Evolutionary conservation across 2,797 vertebrate genomes (phyloP), one percentile per base, ranked within the genome.

Genomic region (Lagorchestes hirsutus): DNA sequence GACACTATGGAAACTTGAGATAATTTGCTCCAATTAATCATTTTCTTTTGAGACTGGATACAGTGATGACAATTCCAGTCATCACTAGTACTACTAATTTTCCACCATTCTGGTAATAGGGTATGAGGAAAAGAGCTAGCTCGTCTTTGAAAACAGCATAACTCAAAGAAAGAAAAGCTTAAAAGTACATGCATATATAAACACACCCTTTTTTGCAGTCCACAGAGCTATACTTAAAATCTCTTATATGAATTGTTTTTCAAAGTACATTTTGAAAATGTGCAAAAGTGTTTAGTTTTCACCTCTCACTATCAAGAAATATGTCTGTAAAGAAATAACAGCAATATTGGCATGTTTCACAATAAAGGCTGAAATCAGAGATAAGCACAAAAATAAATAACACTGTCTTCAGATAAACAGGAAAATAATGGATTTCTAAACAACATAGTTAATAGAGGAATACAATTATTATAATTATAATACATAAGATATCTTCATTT

Each of bases 271-370:
- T 40, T 93, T 93, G 54, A 93, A 82, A 50, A 95, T 40, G 18
- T 59, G 3, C 91, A 94, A 95, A 92, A 90, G 34, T 82, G 90
- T 87, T 93, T 90, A 58, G 90, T 96, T 95, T 96, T 94, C 1
- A 57, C 22, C 50, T 96, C 24, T 93, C 93, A 95, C 4, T 94
- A 91, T 14, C 5, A 54, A 87, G 40, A 93, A 2, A 92, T 67
- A 93, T 95, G 24, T 90, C 96, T 92, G 90, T n/a, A 93, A 62
- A 92, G 92, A 31, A 67, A 87, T 67, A 3, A 46, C 16, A 3
- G 28, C 40, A 74, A 90, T 93, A 95, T 87, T 90, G 91, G 92
- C 92, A 94, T 74, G n/a, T 34, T 40, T 94, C 28, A 93, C 18
- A 90, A n/a, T 95, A 92, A 96, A 93, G 46, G 74, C 57, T 50